These are phyloP conservation scores for Drosophila nigricruria DNA, from an alignment of 2,888 invertebrate species.

Conservation along the genomic window DNA sequence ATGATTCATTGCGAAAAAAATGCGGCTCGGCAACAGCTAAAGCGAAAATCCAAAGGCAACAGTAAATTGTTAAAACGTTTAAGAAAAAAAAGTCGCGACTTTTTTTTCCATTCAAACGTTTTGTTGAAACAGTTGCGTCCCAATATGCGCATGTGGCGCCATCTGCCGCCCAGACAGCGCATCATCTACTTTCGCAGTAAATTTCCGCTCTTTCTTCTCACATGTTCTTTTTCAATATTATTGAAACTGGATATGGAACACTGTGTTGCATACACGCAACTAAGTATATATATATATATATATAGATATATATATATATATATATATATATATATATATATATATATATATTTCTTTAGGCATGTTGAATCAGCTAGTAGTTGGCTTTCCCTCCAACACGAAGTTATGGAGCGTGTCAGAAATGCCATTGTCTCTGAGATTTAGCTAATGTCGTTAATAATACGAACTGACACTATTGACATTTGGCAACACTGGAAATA, in stretches of 20 bases:
- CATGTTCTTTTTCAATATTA: slow-evolving; percentile 24
- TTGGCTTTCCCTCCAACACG: slow-evolving; percentile 15
- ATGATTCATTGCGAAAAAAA: slow-evolving; percentile 51
- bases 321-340: neutral
- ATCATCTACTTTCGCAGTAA: slow-evolving; percentile 12
- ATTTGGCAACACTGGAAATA: neutral
- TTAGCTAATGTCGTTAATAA: neutral
- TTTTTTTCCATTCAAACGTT: slow-evolving; percentile 4
- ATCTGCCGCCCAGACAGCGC: slow-evolving; percentile 19
- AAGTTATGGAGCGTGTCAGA: no score
- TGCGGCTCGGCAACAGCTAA: slow-evolving; percentile 51
- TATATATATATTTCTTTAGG: slow-evolving; percentile 3
- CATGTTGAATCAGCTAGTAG: slow-evolving; percentile 7
- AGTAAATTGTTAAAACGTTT: slow-evolving; percentile 24
- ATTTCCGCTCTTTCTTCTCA: slow-evolving; percentile 25
- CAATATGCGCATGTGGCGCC: slow-evolving; percentile 23
- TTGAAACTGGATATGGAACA: slow-evolving; percentile 29
- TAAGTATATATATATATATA: neutral
- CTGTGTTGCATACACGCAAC: neutral
- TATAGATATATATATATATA: neutral
- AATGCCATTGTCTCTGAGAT: neutral
- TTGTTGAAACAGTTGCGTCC: slow-evolving; percentile 69
- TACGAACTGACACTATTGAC: neutral
- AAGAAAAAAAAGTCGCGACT: slow-evolving; percentile 8
- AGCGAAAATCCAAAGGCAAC: slow-evolving; percentile 16